Percentiles rank a stretch among this genome's conserved stretches.
phyloP scores from a whole-genome alignment of 1,140 invertebrate species.

The Bilobella aurantiaca region DNA sequence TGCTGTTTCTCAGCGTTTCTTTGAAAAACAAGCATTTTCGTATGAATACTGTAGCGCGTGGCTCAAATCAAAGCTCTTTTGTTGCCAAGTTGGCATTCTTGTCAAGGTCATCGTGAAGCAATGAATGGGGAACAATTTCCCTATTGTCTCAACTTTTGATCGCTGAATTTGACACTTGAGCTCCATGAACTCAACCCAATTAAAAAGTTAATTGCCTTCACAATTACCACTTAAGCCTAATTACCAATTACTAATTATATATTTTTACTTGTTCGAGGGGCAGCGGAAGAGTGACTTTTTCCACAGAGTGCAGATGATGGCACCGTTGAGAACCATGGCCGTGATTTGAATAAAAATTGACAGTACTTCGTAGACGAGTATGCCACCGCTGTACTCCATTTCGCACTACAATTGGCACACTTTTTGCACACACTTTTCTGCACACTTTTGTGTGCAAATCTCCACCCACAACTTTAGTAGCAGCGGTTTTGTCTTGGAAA shows the following conservation, averaged over 20 bases:
- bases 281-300: slow-evolving; percentile 25
- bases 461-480: too few relatives aligned
- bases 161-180: too few relatives aligned
- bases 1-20: too few relatives aligned
- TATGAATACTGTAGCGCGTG: too few relatives aligned
- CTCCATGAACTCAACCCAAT: too few relatives aligned
- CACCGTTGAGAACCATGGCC: slow-evolving; percentile 28
- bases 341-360: slow-evolving; percentile 16
- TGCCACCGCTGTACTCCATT: not conserved
- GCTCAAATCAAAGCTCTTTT: not conserved
- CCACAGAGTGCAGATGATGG: slow-evolving; percentile 25
- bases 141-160: not conserved
- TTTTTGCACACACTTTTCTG: too few relatives aligned
- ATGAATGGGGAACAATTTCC: not conserved
- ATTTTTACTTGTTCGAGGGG: slow-evolving; percentile 27
- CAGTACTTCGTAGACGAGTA: slow-evolving; percentile 14
- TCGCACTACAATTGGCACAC: too few relatives aligned
- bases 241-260: not conserved
- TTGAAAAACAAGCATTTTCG: too few relatives aligned
- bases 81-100: not conserved
- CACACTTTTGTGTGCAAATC: too few relatives aligned
- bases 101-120: not conserved
- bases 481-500: too few relatives aligned
- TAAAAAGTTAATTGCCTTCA: too few relatives aligned
- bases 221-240: not conserved